phyloP scores from a whole-genome alignment of 2,113 vertebrate species.

The Coregonus clupeaformis region DNA sequence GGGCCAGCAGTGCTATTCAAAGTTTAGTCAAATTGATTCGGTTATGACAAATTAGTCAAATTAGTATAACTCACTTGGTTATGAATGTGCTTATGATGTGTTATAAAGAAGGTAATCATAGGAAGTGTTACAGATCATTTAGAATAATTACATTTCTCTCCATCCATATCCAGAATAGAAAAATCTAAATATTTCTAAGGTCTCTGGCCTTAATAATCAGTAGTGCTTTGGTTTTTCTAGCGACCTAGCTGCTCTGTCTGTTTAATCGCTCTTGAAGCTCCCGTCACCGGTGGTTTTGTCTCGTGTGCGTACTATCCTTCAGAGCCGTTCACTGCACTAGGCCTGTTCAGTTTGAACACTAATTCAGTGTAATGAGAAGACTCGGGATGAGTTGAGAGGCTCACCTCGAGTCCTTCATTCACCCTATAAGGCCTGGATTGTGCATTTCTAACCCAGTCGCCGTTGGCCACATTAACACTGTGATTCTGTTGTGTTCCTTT shows the following conservation, averaged over 20 bases:
- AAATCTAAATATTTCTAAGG: conserved; percentile 18
- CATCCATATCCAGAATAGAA: conserved; percentile 1
- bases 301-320: conserved; percentile 13
- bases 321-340: background rate
- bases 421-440: background rate
- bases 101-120: no score
- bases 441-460: background rate
- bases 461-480: background rate
- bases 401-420: background rate
- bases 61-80: no score
- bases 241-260: conserved; percentile 4
- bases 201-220: conserved; percentile 33
- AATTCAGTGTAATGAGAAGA: conserved; percentile 21
- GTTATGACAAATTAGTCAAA: no score
- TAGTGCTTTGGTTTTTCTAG: conserved; percentile 10
- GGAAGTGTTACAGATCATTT: no score
- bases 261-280: conserved; percentile 44
- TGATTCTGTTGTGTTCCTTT: conserved; percentile 25
- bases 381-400: background rate
- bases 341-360: conserved; percentile 26
- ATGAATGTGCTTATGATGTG: no score
- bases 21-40: no score
- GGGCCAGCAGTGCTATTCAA: no score
- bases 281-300: conserved; percentile 44
- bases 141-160: background rate